Conservation (phyloP, 2,888 invertebrate species). For the Patella caerulea region DNA sequence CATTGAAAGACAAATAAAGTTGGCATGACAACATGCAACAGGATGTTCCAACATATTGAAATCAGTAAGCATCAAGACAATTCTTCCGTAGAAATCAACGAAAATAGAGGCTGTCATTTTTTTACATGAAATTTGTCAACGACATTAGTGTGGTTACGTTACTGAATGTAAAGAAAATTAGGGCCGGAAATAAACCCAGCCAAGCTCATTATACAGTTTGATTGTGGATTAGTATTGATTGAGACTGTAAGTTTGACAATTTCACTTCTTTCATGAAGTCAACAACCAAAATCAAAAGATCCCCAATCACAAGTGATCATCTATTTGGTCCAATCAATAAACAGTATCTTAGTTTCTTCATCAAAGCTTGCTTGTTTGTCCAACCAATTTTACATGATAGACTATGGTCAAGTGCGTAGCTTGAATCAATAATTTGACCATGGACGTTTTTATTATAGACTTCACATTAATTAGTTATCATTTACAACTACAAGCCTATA, state of each 20-base stretch:
- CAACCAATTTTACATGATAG: too few species aligned
- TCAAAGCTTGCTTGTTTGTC: not conserved
- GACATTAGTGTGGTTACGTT: not conserved
- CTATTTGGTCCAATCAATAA: not conserved
- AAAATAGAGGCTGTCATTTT: not conserved
- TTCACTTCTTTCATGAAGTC: not conserved
- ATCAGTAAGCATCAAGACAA: too few species aligned
- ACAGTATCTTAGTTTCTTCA: slow-evolving; percentile 1
- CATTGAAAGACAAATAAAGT: too few species aligned
- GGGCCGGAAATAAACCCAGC: not conserved
- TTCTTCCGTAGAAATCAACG: too few species aligned
- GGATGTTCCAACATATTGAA: too few species aligned
- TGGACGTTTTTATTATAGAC: too few species aligned
- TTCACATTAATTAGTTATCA: too few species aligned
- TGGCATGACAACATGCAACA: too few species aligned
- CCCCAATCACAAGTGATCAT: not conserved
- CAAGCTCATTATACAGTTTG: slow-evolving; percentile 7
- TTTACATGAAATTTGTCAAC: not conserved
- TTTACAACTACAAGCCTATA: too few species aligned
- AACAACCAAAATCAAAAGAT: slow-evolving; percentile 4
- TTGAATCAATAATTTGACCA: too few species aligned
- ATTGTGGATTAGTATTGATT: slow-evolving; percentile 5
- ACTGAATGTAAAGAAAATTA: not conserved
- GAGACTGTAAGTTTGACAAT: not conserved
- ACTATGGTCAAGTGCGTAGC: too few species aligned